phyloP scores from a whole-genome alignment of 2,113 vertebrate genomes.

The Hyperopisus bebe region DNA sequence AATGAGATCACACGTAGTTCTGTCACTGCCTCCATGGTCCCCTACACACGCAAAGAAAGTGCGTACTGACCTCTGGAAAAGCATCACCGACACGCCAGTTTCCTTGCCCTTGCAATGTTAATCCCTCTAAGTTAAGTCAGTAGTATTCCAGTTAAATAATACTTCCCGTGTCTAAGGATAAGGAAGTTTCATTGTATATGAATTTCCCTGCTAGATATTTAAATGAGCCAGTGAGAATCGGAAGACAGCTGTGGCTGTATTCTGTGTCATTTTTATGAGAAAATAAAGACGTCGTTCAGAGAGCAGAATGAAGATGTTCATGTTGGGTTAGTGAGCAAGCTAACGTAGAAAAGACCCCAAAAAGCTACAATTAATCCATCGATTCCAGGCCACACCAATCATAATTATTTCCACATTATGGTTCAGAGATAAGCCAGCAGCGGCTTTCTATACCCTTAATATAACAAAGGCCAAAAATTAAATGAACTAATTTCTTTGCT shows the following conservation, averaged over 20 bases:
- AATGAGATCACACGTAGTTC: not conserved
- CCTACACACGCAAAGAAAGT: not conserved
- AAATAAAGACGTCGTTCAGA: not conserved
- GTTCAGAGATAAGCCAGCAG: not conserved
- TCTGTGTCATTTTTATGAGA: not conserved
- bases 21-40: not conserved
- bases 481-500: constrained; percentile 10
- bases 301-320: not conserved
- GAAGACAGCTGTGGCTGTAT: not conserved
- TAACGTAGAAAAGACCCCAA: not conserved
- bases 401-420: constrained; percentile 3
- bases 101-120: not conserved
- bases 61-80: not conserved
- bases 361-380: not conserved
- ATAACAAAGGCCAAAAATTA: not conserved
- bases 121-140: not conserved
- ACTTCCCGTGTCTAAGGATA: not conserved
- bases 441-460: not conserved
- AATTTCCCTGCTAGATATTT: not conserved
- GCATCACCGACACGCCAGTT: not conserved
- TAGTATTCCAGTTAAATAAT: not conserved
- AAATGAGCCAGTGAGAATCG: not conserved
- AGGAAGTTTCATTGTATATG: not conserved
- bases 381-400: not conserved
- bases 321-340: not conserved